Evolutionary conservation across 2,797 vertebrate genomes (phyloP), one percentile per base, ranked within the genome.

Genomic region (Dendrocincla fuliginosa): DNA sequence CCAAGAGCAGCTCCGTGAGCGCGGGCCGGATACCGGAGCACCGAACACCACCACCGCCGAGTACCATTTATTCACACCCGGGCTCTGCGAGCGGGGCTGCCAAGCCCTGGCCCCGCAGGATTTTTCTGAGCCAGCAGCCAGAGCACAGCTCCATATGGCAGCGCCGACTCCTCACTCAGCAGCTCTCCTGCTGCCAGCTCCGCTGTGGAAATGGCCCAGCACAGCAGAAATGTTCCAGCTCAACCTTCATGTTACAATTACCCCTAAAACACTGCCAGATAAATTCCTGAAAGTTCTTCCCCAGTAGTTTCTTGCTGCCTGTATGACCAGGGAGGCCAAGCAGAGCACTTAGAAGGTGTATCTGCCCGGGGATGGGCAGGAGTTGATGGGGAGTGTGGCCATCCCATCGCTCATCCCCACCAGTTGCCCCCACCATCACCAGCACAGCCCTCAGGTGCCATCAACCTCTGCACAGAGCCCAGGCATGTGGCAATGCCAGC

Each of bases 121-220:
- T 70, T 84, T 82, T 57, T 25, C 25, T 23, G 49, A 92, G 92
- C 49, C 32, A 80, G 88, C 89, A 93, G 95, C 85, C 91, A 61
- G 88, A 94, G 78, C 85, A 41, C 23, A 83, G 80, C 93, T 97
- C 96, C 96, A 97, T 91, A 89, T 97, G 96, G 94, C 96, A 93
- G 68, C 4, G 4, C 89, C 6, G 2, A 61, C 80, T 91, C 96
- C 88, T 96, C 94, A 96, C 94, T 96, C 93, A 93, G 92, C 95
- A 92, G 92, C 94, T 96, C 63, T 35, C 56, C 84, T 41, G 85
- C 95, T 83, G 92, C 94, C 95, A 96, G 90, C 73, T 86, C 87
- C 92, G 78, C 15, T 0, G 41, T 84, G 85, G 41, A 89, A 89
- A 83, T 1, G 3, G 69, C 92, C 81, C 92, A 44, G 84, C 1